Conservation (phyloP, 1,140 invertebrate genomes). For the Leptinotarsa undecemlineata region DNA sequence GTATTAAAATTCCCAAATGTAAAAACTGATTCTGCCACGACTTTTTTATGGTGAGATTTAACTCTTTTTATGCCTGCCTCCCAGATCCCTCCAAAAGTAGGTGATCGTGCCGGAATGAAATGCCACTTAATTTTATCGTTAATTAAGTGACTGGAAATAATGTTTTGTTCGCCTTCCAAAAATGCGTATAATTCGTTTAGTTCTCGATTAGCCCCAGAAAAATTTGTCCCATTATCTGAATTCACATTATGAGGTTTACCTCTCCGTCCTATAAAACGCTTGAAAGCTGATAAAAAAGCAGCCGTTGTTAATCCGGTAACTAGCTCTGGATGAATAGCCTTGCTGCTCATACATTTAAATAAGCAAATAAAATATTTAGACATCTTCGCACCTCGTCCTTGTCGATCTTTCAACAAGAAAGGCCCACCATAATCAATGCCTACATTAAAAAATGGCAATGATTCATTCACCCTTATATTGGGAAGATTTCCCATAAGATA, state of each 20-base stretch:
- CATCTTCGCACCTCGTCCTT: constrained; percentile 33
- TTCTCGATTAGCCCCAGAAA: constrained; percentile 26
- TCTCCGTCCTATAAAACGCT: constrained; percentile 45
- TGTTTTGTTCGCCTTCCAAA: neutral
- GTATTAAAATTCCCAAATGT: no score
- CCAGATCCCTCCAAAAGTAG: constrained; percentile 57
- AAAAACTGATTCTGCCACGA: no score
- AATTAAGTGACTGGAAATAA: neutral
- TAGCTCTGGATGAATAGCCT: constrained; percentile 52
- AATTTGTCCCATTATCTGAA: constrained; percentile 39
- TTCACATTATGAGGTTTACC: constrained; percentile 42
- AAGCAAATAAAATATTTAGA: constrained; percentile 43
- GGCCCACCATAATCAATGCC: constrained; percentile 52
- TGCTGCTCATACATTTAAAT: constrained; percentile 46
- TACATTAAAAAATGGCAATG: constrained; percentile 42
- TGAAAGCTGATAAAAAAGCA: constrained; percentile 43
- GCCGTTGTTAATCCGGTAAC: constrained; percentile 34
- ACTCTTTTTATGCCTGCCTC: no score
- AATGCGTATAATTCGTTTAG: neutral
- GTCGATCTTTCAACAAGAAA: constrained; percentile 38
- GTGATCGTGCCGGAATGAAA: constrained; percentile 49
- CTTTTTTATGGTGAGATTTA: no score
- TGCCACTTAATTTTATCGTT: constrained; percentile 22
- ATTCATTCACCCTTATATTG: constrained; percentile 38
- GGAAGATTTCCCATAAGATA: constrained; percentile 51